Base-by-base conservation (phyloP, 2,888 invertebrate species). In the Apamea crenata region DNA sequence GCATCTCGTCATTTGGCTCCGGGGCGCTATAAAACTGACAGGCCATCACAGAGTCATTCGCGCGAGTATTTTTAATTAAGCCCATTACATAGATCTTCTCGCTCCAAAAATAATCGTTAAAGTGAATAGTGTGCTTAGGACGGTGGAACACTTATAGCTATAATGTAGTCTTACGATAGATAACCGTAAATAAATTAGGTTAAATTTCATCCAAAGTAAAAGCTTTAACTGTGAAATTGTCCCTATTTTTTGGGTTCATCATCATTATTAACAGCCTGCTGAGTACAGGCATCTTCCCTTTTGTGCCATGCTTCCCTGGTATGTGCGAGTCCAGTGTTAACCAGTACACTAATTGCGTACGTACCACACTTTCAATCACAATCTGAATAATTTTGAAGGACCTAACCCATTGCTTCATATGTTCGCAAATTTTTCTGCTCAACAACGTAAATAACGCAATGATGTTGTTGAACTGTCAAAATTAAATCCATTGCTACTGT, bases 21-120 rank as follows among this genome's bases (percentile, higher is more conserved):
- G 32, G 40, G 40, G 32, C 65, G 70, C 76, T 74, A 79, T 87
- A 84, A 87, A 87, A 79, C 68, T 84, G 85, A 85, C 80, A 83
- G 40, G 68, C 72, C 84, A 75, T 85, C 82, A 78, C 75, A 66
- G 29, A 81, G 86, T 77, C 81, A 80, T 86, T 86, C 81, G 82
- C 84, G 74, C 78, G 86, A 75, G 89, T 86, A 88, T 91, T 91
- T 92, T 91, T 91, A 92, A 92, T 92, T 91, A 90, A 91, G 86
- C 85, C 82, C 80, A 88, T 91, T 87, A 88, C 75, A 77, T 72
- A 78, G 81, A 84, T 85, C 85, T 84, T 76, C 73, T 74, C 73
- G 78, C 56, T 81, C 70, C 59, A 85, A 84, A 89, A 90, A 83
- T 90, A 88, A 90, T 86, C 88, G 78, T 84, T 68, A 83, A 82